These are phyloP conservation scores for Drosophila algonquin DNA, from an alignment of 2,888 invertebrate species.

Conservation along the genomic window DNA sequence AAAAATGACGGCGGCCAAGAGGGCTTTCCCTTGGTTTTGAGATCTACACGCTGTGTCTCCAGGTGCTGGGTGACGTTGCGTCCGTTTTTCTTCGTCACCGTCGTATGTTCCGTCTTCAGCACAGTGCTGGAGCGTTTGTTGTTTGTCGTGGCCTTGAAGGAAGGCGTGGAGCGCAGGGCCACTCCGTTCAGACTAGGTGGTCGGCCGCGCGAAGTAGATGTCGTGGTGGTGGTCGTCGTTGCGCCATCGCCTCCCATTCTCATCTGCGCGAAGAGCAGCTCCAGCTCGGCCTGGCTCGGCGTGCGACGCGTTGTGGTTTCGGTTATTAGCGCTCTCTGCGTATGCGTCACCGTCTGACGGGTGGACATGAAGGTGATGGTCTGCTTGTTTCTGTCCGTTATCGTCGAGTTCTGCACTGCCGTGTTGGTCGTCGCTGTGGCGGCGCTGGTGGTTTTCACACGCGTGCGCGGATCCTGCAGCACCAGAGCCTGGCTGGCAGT, in stretches of 20 bases:
- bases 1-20: conserved; percentile 33
- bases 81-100: conserved; percentile 75
- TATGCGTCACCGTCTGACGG: conserved; percentile 80
- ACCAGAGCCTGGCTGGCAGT: conserved; percentile 54
- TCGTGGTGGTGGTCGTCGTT: conserved; percentile 26
- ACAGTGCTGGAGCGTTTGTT: conserved; percentile 66
- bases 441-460: conserved; percentile 75
- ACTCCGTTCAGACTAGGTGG: conserved; percentile 56
- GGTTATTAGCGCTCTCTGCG: conserved; percentile 71
- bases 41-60: conserved; percentile 63
- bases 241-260: conserved; percentile 40
- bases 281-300: conserved; percentile 73
- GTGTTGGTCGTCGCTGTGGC: conserved; percentile 78
- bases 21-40: conserved; percentile 43
- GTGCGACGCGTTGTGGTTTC: conserved; percentile 76
- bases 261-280: conserved; percentile 65
- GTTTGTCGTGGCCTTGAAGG: conserved; percentile 55
- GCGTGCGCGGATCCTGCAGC: conserved; percentile 77
- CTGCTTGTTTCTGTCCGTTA: conserved; percentile 71
- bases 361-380: conserved; percentile 73
- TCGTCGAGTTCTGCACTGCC: conserved; percentile 76
- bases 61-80: conserved; percentile 69
- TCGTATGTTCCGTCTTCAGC: conserved; percentile 68
- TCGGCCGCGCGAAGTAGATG: conserved; percentile 31
- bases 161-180: conserved; percentile 52